Evolutionary conservation across 2,797 vertebrate species (phyloP), one percentile per base, ranked within the genome.

Genomic region (Dendrocincla tyrannina): DNA sequence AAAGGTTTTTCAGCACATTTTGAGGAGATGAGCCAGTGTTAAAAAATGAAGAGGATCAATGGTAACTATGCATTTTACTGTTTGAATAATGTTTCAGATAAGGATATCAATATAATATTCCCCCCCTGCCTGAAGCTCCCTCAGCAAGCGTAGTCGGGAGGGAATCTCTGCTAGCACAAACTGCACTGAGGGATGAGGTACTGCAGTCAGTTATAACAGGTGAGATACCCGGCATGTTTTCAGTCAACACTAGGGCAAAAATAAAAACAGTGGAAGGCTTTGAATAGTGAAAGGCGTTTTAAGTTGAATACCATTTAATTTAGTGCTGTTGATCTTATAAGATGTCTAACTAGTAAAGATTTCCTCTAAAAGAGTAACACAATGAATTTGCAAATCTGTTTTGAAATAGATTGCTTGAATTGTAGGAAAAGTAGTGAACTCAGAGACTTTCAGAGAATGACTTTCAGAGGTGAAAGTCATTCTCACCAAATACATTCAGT

Each of bases 41-140:
- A 58, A 74, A 85, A 66, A 73, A 20, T 25, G 30, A 46, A 72
- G 10, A 8, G 42, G 8, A 11, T 77, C 19, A 17, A 47, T 75
- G 42, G 27, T 84, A 87, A 53, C 55, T 50, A 4, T 28, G 11
- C 5, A 25, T 85, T 92, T 84, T n/a, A 27, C 14, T 53, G 9
- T 66, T 59, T 52, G 22, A 74, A 18, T 74, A 58, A 33, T 1
- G 5, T 70, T 90, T 77, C 27, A 52, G 52, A 17, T 59, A 58
- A 73, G 30, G 39, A 17, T 59, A 32, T 30, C 10, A 59, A 14
- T 14, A 35, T 35, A 35, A 7, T 42, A 9, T 2, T 69, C 32
- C 13, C 3, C 5, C 7, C 3, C 12, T 1, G 13, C 30, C 7
- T 49, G 13, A 23, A 49, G 9, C 13, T 18, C 23, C 2, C 11